Evolutionary conservation across 2,113 vertebrate species (phyloP).

Genomic region (Salvelinus fontinalis): DNA sequence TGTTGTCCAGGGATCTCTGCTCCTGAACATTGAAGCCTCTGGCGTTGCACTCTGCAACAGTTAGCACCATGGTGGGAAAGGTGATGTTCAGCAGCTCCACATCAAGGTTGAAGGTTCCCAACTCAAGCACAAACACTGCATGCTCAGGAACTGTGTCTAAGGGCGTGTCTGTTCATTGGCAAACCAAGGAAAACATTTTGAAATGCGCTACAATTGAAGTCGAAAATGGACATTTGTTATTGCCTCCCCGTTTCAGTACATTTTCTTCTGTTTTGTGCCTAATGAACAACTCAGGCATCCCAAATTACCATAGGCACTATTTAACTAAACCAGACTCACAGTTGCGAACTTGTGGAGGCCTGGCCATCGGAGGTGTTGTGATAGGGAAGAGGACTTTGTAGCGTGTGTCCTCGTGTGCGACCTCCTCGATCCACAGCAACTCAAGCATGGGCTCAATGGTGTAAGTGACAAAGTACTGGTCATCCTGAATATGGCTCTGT

Average conservation of each 20-base stretch:
- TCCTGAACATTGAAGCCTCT: constrained; percentile 60
- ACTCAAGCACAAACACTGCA: too few species aligned
- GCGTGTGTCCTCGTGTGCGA: constrained; percentile 52
- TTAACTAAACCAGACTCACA: constrained; percentile 46
- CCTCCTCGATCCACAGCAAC: constrained; percentile 67
- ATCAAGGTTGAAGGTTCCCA: too few species aligned
- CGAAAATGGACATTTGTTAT: too few species aligned
- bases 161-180: background rate
- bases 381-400: constrained; percentile 75
- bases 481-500: constrained; percentile 47
- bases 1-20: constrained; percentile 48
- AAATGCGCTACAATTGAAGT: too few species aligned
- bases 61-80: constrained; percentile 1
- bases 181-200: too few species aligned
- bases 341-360: constrained; percentile 48
- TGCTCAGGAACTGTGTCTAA: constrained; percentile 35
- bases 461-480: constrained; percentile 31
- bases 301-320: too few species aligned
- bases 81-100: too few species aligned
- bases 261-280: too few species aligned
- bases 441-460: constrained; percentile 72
- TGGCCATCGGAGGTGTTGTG: constrained; percentile 46
- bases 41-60: constrained; percentile 46
- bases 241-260: too few species aligned
- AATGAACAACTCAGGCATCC: too few species aligned